Base-by-base conservation (phyloP, 2,797 vertebrate species). In the Chelonia mydas region DNA sequence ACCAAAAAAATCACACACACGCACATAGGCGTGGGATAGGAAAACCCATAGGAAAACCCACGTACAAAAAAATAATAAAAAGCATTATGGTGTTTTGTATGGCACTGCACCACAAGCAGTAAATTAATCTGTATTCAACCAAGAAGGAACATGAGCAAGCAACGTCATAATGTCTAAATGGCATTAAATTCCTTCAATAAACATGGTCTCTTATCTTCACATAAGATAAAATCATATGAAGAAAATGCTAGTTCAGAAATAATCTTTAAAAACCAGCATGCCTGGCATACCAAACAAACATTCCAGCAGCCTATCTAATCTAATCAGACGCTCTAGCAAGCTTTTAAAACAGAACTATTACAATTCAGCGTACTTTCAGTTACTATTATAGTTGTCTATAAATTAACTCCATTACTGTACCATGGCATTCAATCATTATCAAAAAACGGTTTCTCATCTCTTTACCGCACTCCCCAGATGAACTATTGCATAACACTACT, bases 261-360 rank as follows among this genome's bases (percentile, higher is more conserved):
- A 31, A 96, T 57, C 83, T 92, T 79, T 92, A 95, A 96, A 84
- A 94, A 86, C 90, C 86, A 83, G 6, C n/a, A 59, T 68, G 88
- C 80, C 90, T 76, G 28, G n/a, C 88, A 81, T n/a, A 55, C 80
- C 80, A 50, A 82, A 93, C 5, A 90, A 81, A 81, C 89, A 57
- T 50, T 74, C 10, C 87, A 72, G 41, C n/a, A 84, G 55, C 81
- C 74, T 80, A 94, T 25, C 49, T 8, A 3, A 85, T 19, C 80
- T 3, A 37, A 61, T 7, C 3, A 82, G 76, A 86, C 90, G 55
- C 83, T 41, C 37, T 23, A 1, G 11, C 59, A 57, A 85, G 55
- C 5, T 88, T 90, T 86, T 55, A 85, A 93, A 94, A 31, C 57
- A 83, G 86, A 80, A 87, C 45, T 72, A 85, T 21, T 45, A 87